Conservation (phyloP, 2,113 vertebrate genomes). For the Etia nguti region DNA sequence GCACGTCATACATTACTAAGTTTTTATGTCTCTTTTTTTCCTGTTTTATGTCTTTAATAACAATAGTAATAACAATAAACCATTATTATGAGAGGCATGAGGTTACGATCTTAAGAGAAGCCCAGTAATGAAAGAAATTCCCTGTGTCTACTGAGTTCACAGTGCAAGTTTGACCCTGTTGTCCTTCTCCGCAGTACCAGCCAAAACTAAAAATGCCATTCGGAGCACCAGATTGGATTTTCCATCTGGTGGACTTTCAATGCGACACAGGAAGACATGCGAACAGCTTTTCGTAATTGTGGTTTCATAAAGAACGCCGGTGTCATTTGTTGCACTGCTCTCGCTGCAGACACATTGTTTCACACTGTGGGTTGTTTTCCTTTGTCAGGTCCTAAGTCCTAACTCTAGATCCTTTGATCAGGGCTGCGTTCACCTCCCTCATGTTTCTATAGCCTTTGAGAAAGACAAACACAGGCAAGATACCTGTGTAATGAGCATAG, state of each 20-base stretch:
- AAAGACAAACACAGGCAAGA: slow-evolving; percentile 54
- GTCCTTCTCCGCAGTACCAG: slow-evolving; percentile 13
- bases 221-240: slow-evolving; percentile 15
- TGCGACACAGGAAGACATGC: slow-evolving; percentile 1
- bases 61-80: background rate
- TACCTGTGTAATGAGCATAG: slow-evolving; percentile 64
- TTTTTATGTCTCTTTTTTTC: background rate
- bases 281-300: slow-evolving; percentile 39
- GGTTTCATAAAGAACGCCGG: slow-evolving; percentile 1
- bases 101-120: background rate
- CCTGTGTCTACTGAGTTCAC: slow-evolving; percentile 1
- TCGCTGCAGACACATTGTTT: slow-evolving; percentile 12
- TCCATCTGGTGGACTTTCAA: slow-evolving; percentile 33
- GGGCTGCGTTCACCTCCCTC: slow-evolving; percentile 45
- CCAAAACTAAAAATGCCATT: slow-evolving; percentile 18
- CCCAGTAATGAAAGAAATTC: slow-evolving; percentile 26
- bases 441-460: slow-evolving; percentile 51
- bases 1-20: background rate
- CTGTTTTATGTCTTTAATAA: background rate
- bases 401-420: slow-evolving; percentile 53
- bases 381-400: slow-evolving; percentile 42
- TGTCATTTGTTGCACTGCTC: background rate
- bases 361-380: slow-evolving; percentile 19
- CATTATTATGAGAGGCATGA: background rate
- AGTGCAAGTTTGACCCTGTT: slow-evolving; percentile 20